Percentiles rank a stretch among this genome's conserved stretches.
These are phyloP conservation scores for Beaufortia kweichowensis DNA, from an alignment of 2,113 vertebrate genomes.

Conservation along the genomic window DNA sequence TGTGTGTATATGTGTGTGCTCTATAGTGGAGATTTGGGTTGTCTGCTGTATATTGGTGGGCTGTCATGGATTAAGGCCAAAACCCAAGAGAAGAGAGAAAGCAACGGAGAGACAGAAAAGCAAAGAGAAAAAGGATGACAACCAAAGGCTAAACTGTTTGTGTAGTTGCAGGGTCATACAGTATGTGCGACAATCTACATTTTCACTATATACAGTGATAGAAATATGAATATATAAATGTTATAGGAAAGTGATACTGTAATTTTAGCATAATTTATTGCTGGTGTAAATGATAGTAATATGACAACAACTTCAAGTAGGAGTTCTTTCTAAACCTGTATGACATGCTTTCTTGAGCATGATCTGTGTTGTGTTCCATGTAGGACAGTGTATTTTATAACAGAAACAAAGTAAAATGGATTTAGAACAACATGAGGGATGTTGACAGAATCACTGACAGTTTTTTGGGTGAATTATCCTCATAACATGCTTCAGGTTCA, in stretches of 20 bases:
- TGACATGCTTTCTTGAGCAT: too few relatives aligned
- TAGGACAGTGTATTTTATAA: too few relatives aligned
- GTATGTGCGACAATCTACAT: neutral
- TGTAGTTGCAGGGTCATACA: neutral
- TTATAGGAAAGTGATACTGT: neutral
- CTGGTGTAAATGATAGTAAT: too few relatives aligned
- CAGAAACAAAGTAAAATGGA: too few relatives aligned
- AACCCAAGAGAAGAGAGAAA: conserved; percentile 27
- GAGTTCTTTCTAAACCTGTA: too few relatives aligned
- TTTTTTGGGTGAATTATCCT: neutral
- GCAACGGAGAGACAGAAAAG: conserved; percentile 2
- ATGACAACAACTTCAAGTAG: too few relatives aligned
- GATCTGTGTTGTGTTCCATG: too few relatives aligned
- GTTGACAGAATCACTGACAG: too few relatives aligned
- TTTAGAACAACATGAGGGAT: too few relatives aligned
- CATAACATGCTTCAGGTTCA: neutral
- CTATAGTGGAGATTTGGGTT: conserved; percentile 53
- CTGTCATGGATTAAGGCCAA: conserved; percentile 60
- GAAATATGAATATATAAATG: too few relatives aligned
- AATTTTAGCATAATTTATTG: neutral
- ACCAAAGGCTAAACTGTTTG: neutral
- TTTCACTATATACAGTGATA: too few relatives aligned
- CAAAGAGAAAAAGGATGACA: neutral
- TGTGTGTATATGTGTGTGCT: conserved; percentile 25
- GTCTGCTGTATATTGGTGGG: conserved; percentile 40